Percentiles rank a stretch among this genome's conserved stretches.
These are phyloP conservation scores for Calephelis virginiensis DNA, from an alignment of 1,140 invertebrate genomes.

Conservation along the genomic window DNA sequence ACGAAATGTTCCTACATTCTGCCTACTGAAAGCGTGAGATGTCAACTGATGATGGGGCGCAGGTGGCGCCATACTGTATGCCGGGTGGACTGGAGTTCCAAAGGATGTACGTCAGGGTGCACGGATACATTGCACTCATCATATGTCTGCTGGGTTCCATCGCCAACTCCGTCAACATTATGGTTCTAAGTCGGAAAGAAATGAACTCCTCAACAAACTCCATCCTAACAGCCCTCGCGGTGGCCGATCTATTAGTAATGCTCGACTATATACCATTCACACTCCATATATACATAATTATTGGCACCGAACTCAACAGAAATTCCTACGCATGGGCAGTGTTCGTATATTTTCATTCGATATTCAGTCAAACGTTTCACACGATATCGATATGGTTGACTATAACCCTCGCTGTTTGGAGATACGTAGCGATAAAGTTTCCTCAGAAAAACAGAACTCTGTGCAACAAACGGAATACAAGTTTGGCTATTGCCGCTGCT, in stretches of 20 bases:
- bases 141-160: slow-evolving; percentile 95
- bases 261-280: slow-evolving; percentile 94
- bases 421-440: slow-evolving; percentile 92
- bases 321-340: slow-evolving; percentile 88
- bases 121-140: slow-evolving; percentile 73
- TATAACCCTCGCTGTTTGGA: slow-evolving; percentile 94
- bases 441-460: slow-evolving; percentile 88
- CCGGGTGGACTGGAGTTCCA: slow-evolving; percentile 66
- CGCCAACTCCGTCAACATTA: slow-evolving; percentile 95
- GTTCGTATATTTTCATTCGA: slow-evolving; percentile 90
- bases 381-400: slow-evolving; percentile 96
- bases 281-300: slow-evolving; percentile 86
- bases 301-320: slow-evolving; percentile 71
- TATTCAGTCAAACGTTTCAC: slow-evolving; percentile 92
- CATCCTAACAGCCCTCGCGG: slow-evolving; percentile 91
- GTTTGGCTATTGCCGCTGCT: slow-evolving; percentile 87
- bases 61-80: slow-evolving; percentile 60
- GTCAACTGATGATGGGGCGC: slow-evolving; percentile 28
- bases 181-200: slow-evolving; percentile 92
- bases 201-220: slow-evolving; percentile 93
- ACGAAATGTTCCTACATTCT: neutral
- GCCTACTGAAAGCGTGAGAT: neutral
- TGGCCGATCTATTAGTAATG: slow-evolving; percentile 96
- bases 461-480: slow-evolving; percentile 86
- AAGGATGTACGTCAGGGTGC: slow-evolving; percentile 57